phyloP scores from a whole-genome alignment of 2,113 vertebrate genomes.

The Sceloporus undulatus region DNA sequence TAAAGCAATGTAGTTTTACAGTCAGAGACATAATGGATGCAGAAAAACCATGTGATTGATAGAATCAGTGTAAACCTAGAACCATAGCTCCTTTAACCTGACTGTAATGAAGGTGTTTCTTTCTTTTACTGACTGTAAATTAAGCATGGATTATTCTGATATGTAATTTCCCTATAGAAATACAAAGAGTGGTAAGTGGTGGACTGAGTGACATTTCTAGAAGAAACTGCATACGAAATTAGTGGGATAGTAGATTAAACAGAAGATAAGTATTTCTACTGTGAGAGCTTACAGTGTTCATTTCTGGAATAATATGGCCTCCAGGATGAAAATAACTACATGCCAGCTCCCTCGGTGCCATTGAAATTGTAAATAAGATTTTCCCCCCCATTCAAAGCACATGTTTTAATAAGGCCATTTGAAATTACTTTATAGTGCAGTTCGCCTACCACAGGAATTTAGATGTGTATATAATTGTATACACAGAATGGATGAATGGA shows the following conservation, averaged over 20 bases:
- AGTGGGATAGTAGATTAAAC: constrained; percentile 27
- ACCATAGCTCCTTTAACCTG: neutral
- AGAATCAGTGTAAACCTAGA: constrained; percentile 8
- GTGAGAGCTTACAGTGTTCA: neutral
- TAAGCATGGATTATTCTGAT: neutral
- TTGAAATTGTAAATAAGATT: constrained; percentile 51
- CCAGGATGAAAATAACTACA: neutral
- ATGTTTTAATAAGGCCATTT: constrained; percentile 58
- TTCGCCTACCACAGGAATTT: constrained; percentile 48
- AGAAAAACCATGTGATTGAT: neutral
- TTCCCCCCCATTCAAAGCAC: constrained; percentile 51
- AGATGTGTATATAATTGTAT: constrained; percentile 43
- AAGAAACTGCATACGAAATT: constrained; percentile 22
- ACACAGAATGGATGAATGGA: neutral
- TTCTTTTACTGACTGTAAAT: constrained; percentile 9
- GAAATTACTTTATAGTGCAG: constrained; percentile 57
- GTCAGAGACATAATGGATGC: neutral
- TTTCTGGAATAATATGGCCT: constrained; percentile 8
- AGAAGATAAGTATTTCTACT: constrained; percentile 32
- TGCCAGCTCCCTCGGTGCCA: neutral
- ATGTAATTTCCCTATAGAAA: constrained; percentile 15
- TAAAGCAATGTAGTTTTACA: constrained; percentile 1
- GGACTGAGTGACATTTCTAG: constrained; percentile 26
- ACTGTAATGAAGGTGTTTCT: neutral
- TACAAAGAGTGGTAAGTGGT: neutral